phyloP scores from a whole-genome alignment of 1,140 invertebrate genomes.

The Leptopilina boulardi region DNA sequence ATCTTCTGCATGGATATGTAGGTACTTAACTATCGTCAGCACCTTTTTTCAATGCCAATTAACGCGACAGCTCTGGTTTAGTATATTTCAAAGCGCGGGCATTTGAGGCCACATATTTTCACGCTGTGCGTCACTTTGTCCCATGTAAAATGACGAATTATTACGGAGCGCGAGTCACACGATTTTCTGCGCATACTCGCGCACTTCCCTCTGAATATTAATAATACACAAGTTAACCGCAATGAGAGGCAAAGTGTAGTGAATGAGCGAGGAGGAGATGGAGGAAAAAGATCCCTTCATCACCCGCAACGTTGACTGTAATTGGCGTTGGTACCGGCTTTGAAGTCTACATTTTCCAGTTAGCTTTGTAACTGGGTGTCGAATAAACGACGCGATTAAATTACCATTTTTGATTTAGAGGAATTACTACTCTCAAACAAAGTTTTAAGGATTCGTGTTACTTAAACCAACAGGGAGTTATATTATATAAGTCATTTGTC shows the following conservation, averaged over 20 bases:
- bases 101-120: conserved; percentile 49
- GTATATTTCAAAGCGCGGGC: conserved; percentile 45
- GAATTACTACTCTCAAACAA: conserved; percentile 35
- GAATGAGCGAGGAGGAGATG: conserved; percentile 41
- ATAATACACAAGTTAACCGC: conserved; percentile 51
- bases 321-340: conserved; percentile 63
- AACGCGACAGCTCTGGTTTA: conserved; percentile 60
- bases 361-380: conserved; percentile 58
- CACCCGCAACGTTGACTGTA: conserved; percentile 52
- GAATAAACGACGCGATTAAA: conserved; percentile 63
- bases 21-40: conserved; percentile 68
- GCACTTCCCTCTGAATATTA: conserved; percentile 52
- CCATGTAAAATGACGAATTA: conserved; percentile 54
- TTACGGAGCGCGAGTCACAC: conserved; percentile 41
- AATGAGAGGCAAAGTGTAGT: conserved; percentile 51
- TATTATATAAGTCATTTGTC: conserved; percentile 9
- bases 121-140: conserved; percentile 50
- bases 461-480: not conserved
- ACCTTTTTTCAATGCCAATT: conserved; percentile 75
- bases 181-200: conserved; percentile 35
- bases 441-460: not conserved
- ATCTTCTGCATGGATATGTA: conserved; percentile 20
- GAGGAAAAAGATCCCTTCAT: conserved; percentile 37
- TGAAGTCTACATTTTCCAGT: conserved; percentile 58
- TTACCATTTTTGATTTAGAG: conserved; percentile 61